Evolutionary conservation across 2,113 vertebrate genomes (phyloP), one percentile per base, ranked within the genome.

Genomic region (Otolemur garnettii): DNA sequence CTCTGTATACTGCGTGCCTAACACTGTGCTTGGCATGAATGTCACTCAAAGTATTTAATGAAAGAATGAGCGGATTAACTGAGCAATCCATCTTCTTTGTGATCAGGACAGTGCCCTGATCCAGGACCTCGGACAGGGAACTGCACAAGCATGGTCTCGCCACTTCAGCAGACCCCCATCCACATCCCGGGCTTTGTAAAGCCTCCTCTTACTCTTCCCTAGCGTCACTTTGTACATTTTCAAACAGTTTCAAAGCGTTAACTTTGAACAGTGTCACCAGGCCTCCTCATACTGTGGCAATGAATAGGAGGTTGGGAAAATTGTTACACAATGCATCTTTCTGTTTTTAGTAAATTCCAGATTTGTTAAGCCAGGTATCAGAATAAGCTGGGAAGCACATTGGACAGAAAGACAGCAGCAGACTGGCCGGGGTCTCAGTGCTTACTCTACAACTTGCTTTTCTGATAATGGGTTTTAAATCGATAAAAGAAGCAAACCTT

Each of bases 171-270:
- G 82, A 90, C 33, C 66, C 71, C 28, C 6, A 38, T 69, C 22
- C 11, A 33, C 3, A 10, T 11, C 26, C n/a, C n/a, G 11, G 33
- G 22, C 74, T 53, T 90, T 45, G 15, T 5, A 66, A 28, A 68
- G 45, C 55, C 71, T 90, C 22, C 35, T 75, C 35, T 3, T 59
- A 35, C 68, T 89, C 72, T n/a, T 68, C 35, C 64, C 15, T 7
- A 6, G 57, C 33, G 35, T 6, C 33, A 53, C 62, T 59, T 92
- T 88, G 35, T 86, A 81, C 82, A 71, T 95, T 92, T 86, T 90
- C 92, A 92, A 92, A 66, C 38, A 35, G 42, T 91, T 89, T 96
- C 75, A 88, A 94, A 89, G 74, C 3, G 90, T 91, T 87, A 45
- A 53, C 89, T 83, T 77, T 74, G 21, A 94, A 45, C 24, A 33